Conservation (phyloP, 2,888 invertebrate genomes). For the Pycnomerus fuliginosus region DNA sequence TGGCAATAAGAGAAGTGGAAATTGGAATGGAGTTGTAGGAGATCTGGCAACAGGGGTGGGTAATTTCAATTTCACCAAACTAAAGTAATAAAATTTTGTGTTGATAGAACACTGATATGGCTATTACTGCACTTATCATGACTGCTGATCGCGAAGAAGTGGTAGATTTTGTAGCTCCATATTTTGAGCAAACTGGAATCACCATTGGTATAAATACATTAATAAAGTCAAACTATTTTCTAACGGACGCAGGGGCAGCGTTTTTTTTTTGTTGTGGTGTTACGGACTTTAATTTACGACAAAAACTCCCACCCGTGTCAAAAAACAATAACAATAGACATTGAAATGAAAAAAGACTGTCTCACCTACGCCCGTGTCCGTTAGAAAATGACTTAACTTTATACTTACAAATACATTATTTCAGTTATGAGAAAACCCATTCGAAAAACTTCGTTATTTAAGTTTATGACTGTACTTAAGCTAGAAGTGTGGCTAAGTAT, state of each 20-base stretch:
- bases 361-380: too few species aligned
- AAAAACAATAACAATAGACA: too few species aligned
- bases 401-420: slow-evolving; percentile 31
- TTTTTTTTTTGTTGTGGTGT: too few species aligned
- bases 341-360: too few species aligned
- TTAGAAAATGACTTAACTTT: background rate
- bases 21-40: slow-evolving; percentile 83
- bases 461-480: slow-evolving; percentile 89
- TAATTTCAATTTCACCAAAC: slow-evolving; percentile 1
- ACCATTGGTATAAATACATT: slow-evolving; percentile 65
- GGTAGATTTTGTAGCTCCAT: slow-evolving; percentile 87
- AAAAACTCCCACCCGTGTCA: too few species aligned
- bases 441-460: slow-evolving; percentile 80
- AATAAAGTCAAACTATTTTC: background rate
- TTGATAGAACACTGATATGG: slow-evolving; percentile 77
- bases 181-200: slow-evolving; percentile 90
- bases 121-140: slow-evolving; percentile 82
- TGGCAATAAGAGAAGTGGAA: slow-evolving; percentile 69
- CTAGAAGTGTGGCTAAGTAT: slow-evolving; percentile 89
- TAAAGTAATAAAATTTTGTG: slow-evolving; percentile 8
- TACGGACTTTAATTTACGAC: too few species aligned
- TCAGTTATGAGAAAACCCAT: slow-evolving; percentile 81
- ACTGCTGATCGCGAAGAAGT: slow-evolving; percentile 88
- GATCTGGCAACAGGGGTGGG: slow-evolving; percentile 76
- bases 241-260: too few species aligned